phyloP scores from a whole-genome alignment of 2,888 invertebrate species.

The Ethmia dodecea region DNA sequence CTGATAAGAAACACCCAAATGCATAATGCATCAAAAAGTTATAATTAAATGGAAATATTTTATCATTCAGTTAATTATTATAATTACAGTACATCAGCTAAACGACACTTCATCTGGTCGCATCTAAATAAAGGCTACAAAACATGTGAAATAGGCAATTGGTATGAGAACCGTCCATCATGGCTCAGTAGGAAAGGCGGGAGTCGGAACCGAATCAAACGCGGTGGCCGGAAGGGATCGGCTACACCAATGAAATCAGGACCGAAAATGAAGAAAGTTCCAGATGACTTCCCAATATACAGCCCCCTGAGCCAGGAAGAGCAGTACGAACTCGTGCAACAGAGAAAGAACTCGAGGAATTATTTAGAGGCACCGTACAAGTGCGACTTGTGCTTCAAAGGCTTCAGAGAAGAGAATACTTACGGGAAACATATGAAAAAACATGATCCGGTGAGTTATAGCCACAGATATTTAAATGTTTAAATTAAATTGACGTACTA shows the following conservation, averaged over 20 bases:
- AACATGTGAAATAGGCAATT: constrained; percentile 34
- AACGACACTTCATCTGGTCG: constrained; percentile 51
- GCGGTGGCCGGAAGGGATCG: constrained; percentile 27
- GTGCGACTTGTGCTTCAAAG: constrained; percentile 54
- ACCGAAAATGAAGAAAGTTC: constrained; percentile 33
- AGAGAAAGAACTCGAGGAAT: constrained; percentile 46
- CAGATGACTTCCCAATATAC: constrained; percentile 46
- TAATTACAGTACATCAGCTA: constrained; percentile 55
- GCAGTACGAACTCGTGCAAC: constrained; percentile 47
- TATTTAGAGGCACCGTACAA: constrained; percentile 51
- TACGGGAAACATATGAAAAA: constrained; percentile 63
- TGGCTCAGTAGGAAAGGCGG: constrained; percentile 41
- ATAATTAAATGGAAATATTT: too few relatives aligned
- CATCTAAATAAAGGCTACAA: constrained; percentile 45
- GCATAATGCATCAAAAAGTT: too few relatives aligned
- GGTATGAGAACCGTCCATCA: constrained; percentile 38
- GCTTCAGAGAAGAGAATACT: constrained; percentile 45
- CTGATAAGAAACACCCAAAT: too few relatives aligned
- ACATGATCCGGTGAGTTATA: constrained; percentile 63
- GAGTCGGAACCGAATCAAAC: too few relatives aligned
- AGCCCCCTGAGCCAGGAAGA: constrained; percentile 51
- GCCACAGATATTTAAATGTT: too few relatives aligned
- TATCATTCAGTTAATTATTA: too few relatives aligned
- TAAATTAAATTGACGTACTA: too few relatives aligned
- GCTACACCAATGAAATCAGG: constrained; percentile 29